Evolutionary conservation across 2,888 invertebrate genomes (phyloP), one percentile per base, ranked within the genome.

Genomic region (Idaea aversata): DNA sequence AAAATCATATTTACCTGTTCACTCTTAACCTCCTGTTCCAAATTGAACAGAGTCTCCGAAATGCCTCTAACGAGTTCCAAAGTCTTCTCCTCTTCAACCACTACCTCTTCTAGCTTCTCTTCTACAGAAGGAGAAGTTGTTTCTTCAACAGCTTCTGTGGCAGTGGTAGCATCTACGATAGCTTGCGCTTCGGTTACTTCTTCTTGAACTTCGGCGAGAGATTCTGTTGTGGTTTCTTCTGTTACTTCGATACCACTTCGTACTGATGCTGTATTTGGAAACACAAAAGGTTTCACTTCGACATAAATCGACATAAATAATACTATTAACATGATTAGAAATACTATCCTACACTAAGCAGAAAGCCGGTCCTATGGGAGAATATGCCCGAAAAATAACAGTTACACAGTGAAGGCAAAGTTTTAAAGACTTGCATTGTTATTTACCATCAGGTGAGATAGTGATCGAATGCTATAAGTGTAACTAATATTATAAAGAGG

Each of bases 21-120:
- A 59, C 79, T 72, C 66, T 82, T 83, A 57, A 82, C 76, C 68
- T 89, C 88, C 15, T 82, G 84, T 61, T 90, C 88, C 70, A 90
- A 76, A 65, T 77, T 82, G 13, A 77, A 76, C 1, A 91, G 73
- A 35, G 84, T 77, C 3, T 88, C 88, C 57, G 85, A 88, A 36
- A 90, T 86, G 64, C 86, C 89, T 38, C 84, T 82, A 0, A 83
- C 82, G 34, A 75, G 78, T 58, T 74, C 74, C 67, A 76, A 80
- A 0, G 75, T 75, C 0, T 72, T 63, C 38, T 78, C 67, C 57
- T 73, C 68, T 61, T 77, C 75, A 0, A 66, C 68, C 0, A 70
- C 71, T n/a, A 67, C 69, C 15, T 72, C 63, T 60, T 73, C 67
- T 57, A 67, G 61, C 61, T 67, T 66, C 64, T 67, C 67, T 57